These are phyloP conservation scores for Adrianichthys oophorus DNA, from an alignment of 2,797 vertebrate genomes.

Conservation along the genomic window DNA sequence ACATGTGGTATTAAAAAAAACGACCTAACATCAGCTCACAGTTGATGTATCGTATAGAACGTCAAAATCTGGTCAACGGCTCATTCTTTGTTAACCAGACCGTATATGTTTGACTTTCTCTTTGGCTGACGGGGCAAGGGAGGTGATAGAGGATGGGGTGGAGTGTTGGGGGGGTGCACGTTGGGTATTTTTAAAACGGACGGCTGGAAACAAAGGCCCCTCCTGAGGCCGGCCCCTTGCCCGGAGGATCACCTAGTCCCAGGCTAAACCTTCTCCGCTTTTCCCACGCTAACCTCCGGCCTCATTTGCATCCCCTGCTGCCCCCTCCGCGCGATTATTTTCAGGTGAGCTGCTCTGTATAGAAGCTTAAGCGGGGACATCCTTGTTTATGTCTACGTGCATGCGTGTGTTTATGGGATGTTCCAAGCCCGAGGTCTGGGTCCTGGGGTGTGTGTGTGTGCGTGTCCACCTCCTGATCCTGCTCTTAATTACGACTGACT, in stretches of 20 bases:
- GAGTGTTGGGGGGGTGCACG: conserved; percentile 53
- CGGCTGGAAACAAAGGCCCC: conserved; percentile 89
- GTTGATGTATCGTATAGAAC: too few species aligned
- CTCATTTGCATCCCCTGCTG: conserved; percentile 94
- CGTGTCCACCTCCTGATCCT: conserved; percentile 78
- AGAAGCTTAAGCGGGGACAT: conserved; percentile 70
- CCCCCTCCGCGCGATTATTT: conserved; percentile 94
- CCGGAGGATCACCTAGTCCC: conserved; percentile 96
- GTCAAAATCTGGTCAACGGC: conserved; percentile 7
- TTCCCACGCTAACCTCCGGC: conserved; percentile 98
- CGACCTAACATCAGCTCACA: too few species aligned
- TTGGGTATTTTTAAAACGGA: conserved; percentile 71
- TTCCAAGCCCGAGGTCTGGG: conserved; percentile 43
- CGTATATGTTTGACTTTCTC: conserved; percentile 72
- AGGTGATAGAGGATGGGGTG: conserved; percentile 49
- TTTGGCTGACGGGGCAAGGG: conserved; percentile 77
- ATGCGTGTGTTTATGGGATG: conserved; percentile 43
- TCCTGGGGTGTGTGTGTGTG: conserved; percentile 34
- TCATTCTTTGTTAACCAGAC: conserved; percentile 72
- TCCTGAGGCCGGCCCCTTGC: conserved; percentile 91
- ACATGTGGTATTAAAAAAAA: too few species aligned
- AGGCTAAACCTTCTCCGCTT: conserved; percentile 85
- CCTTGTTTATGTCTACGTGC: conserved; percentile 24
- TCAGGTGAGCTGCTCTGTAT: conserved; percentile 99
- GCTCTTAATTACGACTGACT: conserved; percentile 98